Evolutionary conservation across 2,113 vertebrate genomes (phyloP), one percentile per base, ranked within the genome.

Genomic region (Terrapene triunguis): DNA sequence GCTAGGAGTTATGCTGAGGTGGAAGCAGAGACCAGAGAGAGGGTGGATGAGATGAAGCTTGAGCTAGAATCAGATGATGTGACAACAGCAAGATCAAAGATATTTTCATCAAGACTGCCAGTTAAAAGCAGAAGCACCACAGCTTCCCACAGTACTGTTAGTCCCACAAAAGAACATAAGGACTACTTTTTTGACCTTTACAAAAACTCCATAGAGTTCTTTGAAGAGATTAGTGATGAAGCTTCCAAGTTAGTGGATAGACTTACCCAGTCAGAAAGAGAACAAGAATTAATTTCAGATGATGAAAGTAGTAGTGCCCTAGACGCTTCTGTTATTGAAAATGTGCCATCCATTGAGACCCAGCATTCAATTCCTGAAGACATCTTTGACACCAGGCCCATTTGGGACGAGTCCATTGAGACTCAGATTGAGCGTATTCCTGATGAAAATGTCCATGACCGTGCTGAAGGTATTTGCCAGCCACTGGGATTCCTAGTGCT

Each of bases 391-490:
- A 99, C 99, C 99, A 99, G 99, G 98, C 99, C 99, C 96, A 98
- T 99, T 98, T 99, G 99, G 99, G 99, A 99, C 97, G 99, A 99
- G 98, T 99, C 99, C 97, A 98, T 99, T 99, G 99, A 99, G 99
- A 99, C 99, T 99, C 99, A 99, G 99, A 99, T 99, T 99, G 99
- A 99, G 98, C 99, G 99, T 99, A 99, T 99, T 98, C 99, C 99
- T 98, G 99, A 99, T 87, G 99, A 99, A 98, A 99, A 99, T 99
- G 98, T 98, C 98, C 98, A 99, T 99, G 99, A 99, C 98, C 99
- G 90, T 98, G 98, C 98, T 99, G 99, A 99, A 99, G 99, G 99
- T 99, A 99, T 99, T 99, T 99, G 99, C 98, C 98, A 98, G 98
- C 98, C 98, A 97, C 98, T 98, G 99, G 98, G 98, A 98, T 98